These are phyloP conservation scores for Rostratula benghalensis DNA, from an alignment of 2,113 vertebrate species.

Conservation along the genomic window DNA sequence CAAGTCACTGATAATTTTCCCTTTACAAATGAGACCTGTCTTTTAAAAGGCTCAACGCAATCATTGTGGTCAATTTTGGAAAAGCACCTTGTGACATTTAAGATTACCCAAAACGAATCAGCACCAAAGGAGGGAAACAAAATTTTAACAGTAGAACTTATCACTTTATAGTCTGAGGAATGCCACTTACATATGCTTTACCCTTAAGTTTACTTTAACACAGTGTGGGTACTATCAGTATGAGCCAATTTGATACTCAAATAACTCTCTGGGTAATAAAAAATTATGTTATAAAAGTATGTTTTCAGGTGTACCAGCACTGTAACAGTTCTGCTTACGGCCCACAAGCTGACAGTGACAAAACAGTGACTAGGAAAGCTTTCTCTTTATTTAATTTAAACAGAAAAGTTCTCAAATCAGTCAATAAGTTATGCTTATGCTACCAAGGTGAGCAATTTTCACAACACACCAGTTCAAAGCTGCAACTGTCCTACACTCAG, in stretches of 20 bases:
- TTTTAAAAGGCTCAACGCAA: neutral
- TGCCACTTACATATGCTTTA: neutral
- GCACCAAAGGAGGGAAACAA: neutral
- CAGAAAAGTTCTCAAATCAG: neutral
- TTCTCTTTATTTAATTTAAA: neutral
- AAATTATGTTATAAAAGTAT: neutral
- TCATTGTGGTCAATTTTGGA: neutral
- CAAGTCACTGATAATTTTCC: neutral
- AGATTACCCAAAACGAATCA: neutral
- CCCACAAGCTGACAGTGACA: neutral
- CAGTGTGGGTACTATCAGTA: neutral
- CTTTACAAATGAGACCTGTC: neutral
- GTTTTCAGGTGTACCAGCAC: neutral
- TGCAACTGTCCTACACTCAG: neutral
- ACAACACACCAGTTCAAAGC: neutral
- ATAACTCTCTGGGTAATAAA: neutral
- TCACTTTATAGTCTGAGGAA: neutral
- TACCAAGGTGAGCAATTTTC: neutral
- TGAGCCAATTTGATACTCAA: neutral
- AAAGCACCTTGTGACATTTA: neutral
- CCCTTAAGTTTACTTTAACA: neutral
- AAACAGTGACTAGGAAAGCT: neutral
- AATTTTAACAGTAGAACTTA: neutral
- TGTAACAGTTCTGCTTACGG: neutral
- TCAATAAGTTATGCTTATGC: neutral